Conservation (phyloP, 2,797 vertebrate genomes). For the Scarus forsteni region DNA sequence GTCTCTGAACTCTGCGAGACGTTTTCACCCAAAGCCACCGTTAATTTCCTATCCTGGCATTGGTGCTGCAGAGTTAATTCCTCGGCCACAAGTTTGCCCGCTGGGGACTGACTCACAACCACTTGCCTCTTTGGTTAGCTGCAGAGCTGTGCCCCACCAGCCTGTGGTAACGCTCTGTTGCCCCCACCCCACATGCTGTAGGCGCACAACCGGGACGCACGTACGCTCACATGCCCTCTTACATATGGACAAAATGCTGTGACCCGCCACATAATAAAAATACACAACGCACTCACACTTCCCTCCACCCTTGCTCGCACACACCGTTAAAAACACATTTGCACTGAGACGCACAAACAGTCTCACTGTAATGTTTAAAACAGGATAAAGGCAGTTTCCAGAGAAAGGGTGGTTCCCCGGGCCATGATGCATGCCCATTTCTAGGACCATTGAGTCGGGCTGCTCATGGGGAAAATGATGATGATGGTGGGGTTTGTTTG, state of each 20-base stretch:
- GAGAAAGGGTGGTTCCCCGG: conserved; percentile 79
- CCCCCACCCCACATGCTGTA: conserved; percentile 63
- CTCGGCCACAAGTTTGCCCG: conserved; percentile 70
- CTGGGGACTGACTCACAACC: conserved; percentile 81
- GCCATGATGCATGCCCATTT: conserved; percentile 65
- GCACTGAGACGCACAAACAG: conserved; percentile 63
- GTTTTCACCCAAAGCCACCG: conserved; percentile 76
- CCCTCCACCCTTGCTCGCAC: conserved; percentile 63
- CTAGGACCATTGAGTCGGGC: conserved; percentile 62
- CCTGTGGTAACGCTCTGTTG: conserved; percentile 73
- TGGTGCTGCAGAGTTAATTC: conserved; percentile 59
- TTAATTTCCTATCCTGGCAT: conserved; percentile 76
- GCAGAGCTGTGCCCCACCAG: conserved; percentile 71
- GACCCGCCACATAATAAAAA: conserved; percentile 69
- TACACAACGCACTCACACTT: conserved; percentile 59
- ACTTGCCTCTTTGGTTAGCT: conserved; percentile 76
- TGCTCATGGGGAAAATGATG: conserved; percentile 72
- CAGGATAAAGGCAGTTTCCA: conserved; percentile 77
- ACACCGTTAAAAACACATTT: conserved; percentile 66
- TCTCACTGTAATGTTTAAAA: conserved; percentile 76
- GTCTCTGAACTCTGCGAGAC: conserved; percentile 66
- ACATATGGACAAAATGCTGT: conserved; percentile 37
- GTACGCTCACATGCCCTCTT: conserved; percentile 23
- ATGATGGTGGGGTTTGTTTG: conserved; percentile 72
- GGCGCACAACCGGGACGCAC: conserved; percentile 14